Evolutionary conservation across 2,888 invertebrate species (phyloP), one percentile per base, ranked within the genome.

Genomic region (Drosophila atroscutellata): DNA sequence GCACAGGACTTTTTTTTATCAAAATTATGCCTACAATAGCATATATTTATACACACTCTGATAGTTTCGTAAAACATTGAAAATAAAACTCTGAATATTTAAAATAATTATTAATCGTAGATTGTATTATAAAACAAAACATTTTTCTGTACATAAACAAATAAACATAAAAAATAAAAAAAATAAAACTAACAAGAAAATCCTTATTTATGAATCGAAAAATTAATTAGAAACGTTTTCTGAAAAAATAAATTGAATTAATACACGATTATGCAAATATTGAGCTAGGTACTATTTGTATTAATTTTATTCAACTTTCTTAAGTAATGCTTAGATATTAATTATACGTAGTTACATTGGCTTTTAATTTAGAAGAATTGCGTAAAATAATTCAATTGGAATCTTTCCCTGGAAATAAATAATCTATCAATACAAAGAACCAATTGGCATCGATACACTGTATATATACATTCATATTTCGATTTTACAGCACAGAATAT

Each of bases 71-170:
- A 75, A 51, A 45, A 47, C 30, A 59, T 47, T 51, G 39, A 56
- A 61, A 37, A 49, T 28, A 60, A n/a, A 73, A 69, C 50, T 62
- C 30, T 57, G 51, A 67, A 61, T 58, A 70, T 62, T 59, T 42
- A 36, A 78, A 57, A 36, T 54, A 64, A 60, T 52, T 47, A 52
- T 52, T 62, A 62, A 70, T 52, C 52, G 52, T 80, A 81, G 62
- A 75, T 80, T 52, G 47, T 72, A 80, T 61, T 77, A 61, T 74
- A 83, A 66, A 67, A 59, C 13, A 50, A 55, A 58, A 52, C 28
- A 54, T 32, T 63, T 62, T 58, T 75, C 42, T 82, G 82, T 82
- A 82, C 55, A 82, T 82, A 82, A 64, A 63, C 51, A 67, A 37
- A 49, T 30, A 59, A 72, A 30, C 30, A 78, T 55, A 62, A 55